These are phyloP conservation scores for Lepidostoma basale DNA, from an alignment of 1,140 invertebrate species.

Conservation along the genomic window DNA sequence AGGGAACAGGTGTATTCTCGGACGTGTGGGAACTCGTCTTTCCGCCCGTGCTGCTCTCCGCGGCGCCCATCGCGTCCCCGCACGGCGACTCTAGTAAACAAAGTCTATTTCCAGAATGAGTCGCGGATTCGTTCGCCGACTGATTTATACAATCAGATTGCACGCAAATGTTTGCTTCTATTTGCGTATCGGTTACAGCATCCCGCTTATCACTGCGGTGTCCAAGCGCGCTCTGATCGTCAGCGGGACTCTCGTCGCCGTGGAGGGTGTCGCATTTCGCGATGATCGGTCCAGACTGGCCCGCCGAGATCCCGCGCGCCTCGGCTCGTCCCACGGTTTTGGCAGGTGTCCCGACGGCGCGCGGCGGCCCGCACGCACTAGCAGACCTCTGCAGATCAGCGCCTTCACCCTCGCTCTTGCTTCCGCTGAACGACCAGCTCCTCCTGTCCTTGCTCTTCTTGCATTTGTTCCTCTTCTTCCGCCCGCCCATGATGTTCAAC, in stretches of 20 bases:
- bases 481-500: conserved; percentile 39
- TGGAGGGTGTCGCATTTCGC: conserved; percentile 38
- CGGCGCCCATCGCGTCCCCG: conserved; percentile 31
- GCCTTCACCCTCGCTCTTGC: background rate
- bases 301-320: conserved; percentile 17
- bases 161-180: background rate
- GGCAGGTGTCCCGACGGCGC: conserved; percentile 2
- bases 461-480: conserved; percentile 27
- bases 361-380: background rate
- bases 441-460: conserved; percentile 31
- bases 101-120: conserved; percentile 8
- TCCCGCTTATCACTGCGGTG: background rate
- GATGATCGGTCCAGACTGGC: conserved; percentile 16
- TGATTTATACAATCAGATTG: background rate
- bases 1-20: conserved; percentile 12
- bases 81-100: background rate
- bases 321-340: conserved; percentile 30
- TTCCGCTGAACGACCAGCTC: conserved; percentile 39
- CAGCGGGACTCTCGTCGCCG: conserved; percentile 9
- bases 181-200: conserved; percentile 11
- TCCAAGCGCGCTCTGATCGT: background rate
- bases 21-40: background rate
- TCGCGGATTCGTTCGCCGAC: background rate
- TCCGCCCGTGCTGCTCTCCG: conserved; percentile 36
- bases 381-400: conserved; percentile 10